A percentile compares a stretch with the other conserved stretches of the same genome.
These are phyloP conservation scores for Papilio helenus DNA, from an alignment of 1,140 invertebrate species.

Conservation along the genomic window DNA sequence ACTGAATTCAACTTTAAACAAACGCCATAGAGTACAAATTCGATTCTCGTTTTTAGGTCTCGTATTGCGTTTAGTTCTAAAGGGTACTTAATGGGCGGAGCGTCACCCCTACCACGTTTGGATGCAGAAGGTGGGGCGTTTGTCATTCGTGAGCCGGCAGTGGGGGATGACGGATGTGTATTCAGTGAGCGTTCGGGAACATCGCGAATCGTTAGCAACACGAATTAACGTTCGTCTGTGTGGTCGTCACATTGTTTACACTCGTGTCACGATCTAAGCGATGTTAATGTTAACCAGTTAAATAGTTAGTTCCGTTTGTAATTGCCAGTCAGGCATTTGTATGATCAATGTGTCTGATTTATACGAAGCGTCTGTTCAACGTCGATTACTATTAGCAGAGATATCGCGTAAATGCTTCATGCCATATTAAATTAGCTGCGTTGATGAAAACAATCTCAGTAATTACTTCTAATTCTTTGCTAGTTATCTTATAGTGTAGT, in stretches of 20 bases:
- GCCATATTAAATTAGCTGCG: background rate
- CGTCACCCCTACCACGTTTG: conserved; percentile 50
- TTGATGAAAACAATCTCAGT: background rate
- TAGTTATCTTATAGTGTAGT: background rate
- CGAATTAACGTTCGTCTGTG: conserved; percentile 67
- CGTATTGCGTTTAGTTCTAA: conserved; percentile 44
- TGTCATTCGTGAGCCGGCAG: conserved; percentile 63
- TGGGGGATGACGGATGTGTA: conserved; percentile 77
- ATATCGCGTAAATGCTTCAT: background rate
- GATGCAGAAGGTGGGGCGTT: conserved; percentile 52
- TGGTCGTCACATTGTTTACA: conserved; percentile 20
- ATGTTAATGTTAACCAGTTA: conserved; percentile 28
- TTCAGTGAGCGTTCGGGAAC: conserved; percentile 69
- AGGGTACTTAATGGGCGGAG: conserved; percentile 60
- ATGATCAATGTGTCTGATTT: conserved; percentile 13
- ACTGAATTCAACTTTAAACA: conserved; percentile 39
- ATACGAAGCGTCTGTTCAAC: background rate
- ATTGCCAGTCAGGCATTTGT: background rate
- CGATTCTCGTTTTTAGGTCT: conserved; percentile 18
- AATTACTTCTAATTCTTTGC: background rate
- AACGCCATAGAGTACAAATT: conserved; percentile 47
- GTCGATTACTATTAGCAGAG: background rate
- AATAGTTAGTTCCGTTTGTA: conserved; percentile 10
- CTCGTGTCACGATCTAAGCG: conserved; percentile 11
- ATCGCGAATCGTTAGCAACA: conserved; percentile 66